Evolutionary conservation across 2,113 vertebrate genomes (phyloP).

Genomic region (Dasyornis broadbenti): DNA sequence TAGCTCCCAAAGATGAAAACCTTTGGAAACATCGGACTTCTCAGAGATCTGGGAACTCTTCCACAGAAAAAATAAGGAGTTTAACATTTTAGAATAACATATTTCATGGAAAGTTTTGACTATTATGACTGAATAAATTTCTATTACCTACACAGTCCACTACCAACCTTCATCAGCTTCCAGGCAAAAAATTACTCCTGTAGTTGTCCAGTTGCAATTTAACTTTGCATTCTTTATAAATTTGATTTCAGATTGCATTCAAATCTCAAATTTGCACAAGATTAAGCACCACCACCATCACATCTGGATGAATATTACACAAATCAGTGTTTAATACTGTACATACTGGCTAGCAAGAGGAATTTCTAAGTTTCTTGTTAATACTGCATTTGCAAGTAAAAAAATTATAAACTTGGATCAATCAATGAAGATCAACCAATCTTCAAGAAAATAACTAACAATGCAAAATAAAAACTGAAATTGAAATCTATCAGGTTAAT

Average conservation of each 20-base stretch:
- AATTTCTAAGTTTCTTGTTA: neutral
- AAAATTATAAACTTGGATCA: neutral
- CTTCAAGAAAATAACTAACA: neutral
- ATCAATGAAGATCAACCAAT: neutral
- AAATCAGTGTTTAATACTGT: neutral
- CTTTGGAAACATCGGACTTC: neutral
- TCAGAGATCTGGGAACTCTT: neutral
- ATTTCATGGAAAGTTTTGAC: neutral
- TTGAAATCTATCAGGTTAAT: neutral
- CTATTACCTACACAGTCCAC: neutral
- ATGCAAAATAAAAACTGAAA: neutral
- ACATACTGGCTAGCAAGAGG: neutral
- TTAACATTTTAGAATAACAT: neutral
- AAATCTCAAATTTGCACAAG: neutral
- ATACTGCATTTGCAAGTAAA: neutral
- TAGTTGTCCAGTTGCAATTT: neutral
- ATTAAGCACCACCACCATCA: neutral
- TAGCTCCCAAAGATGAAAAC: neutral
- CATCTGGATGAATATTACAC: neutral
- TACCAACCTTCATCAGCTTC: neutral
- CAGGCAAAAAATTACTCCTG: neutral
- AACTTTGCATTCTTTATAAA: neutral
- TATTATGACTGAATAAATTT: neutral
- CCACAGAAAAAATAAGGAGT: neutral
- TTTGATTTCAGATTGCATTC: neutral